Conservation (phyloP, 2,113 vertebrate genomes). For the Trematocara unimaculatum region DNA sequence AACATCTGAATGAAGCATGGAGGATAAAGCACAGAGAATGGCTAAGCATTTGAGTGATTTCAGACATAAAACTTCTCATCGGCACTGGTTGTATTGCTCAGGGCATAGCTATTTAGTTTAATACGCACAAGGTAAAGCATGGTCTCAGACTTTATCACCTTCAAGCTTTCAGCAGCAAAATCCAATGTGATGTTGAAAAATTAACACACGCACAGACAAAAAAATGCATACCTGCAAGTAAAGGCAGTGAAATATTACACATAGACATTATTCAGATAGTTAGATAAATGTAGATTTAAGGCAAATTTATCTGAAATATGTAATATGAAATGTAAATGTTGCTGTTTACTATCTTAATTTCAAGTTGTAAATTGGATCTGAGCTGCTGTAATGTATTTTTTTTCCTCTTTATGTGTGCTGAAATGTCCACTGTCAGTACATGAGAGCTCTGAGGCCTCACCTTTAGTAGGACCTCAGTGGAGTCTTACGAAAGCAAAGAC, state of each 20-base stretch:
- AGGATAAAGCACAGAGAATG: not conserved
- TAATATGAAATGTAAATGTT: not conserved
- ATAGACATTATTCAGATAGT: not conserved
- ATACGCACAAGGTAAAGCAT: constrained; percentile 22
- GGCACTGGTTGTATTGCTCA: not conserved
- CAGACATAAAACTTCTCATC: constrained; percentile 12
- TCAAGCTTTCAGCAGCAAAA: constrained; percentile 5
- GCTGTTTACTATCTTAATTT: not conserved
- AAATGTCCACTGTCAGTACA: not conserved
- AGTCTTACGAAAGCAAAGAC: not conserved
- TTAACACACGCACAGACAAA: not conserved
- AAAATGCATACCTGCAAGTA: not conserved
- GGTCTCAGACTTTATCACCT: constrained; percentile 27
- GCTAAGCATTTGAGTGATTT: constrained; percentile 2
- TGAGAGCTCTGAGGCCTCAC: not conserved
- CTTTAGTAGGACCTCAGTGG: not conserved
- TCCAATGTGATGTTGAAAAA: constrained; percentile 34
- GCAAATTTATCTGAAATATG: not conserved
- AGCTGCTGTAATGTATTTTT: not conserved
- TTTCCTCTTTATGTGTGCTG: not conserved
- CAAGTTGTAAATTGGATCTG: not conserved
- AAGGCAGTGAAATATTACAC: not conserved
- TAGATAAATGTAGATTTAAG: not conserved
- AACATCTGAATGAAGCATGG: constrained; percentile 1
- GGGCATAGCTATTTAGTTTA: constrained; percentile 30